Evolutionary conservation across 2,888 invertebrate species (phyloP), one percentile per base, ranked within the genome.

Genomic region (Gonocerus acuteangulatus): DNA sequence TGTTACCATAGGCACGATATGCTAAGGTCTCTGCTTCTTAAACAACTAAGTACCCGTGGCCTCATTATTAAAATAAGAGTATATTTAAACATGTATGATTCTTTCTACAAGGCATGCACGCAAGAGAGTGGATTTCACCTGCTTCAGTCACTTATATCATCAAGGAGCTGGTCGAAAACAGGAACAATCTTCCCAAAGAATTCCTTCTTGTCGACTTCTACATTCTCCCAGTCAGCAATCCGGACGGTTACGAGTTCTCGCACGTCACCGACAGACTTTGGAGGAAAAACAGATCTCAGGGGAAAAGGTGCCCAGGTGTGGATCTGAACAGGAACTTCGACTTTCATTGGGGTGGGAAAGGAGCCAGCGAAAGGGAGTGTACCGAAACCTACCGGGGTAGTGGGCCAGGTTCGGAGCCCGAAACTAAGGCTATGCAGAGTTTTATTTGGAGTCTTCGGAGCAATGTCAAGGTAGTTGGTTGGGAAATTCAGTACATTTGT

Each of bases 281-380:
- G 78, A 70, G 78, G 45, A 78, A 78, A 66, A 77, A 77, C 2
- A 66, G 77, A 19, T 59, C 61, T 6, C 34, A 22, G 7, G 52
- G 48, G 3, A 48, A 45, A 1, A 44, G 39, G 15, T 89, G 89
- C 69, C 75, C 82, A 0, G 91, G 90, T 1, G 84, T 85, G 0
- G 90, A 91, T 73, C 80, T 90, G 1, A 90, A 90, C 71, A 81
- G 93, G 64, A 94, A 94, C 74, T 94, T 89, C 71, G 87, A 88
- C 59, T 72, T 71, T 63, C 71, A 75, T 36, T 78, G 70, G 70
- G 61, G 69, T 67, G 61, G 73, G 62, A 58, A 62, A 44, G 78
- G 78, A n/a, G 74, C 78, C 16, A 75, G 77, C 16, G 61, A 67
- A 13, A 70, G 76, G 58, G 72, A 77, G 0, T 83, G 83, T 69